A percentile compares a stretch with the other conserved stretches of the same genome.
These are phyloP conservation scores for Eptatretus atami DNA, from an alignment of 2,797 vertebrate species.

Conservation along the genomic window DNA sequence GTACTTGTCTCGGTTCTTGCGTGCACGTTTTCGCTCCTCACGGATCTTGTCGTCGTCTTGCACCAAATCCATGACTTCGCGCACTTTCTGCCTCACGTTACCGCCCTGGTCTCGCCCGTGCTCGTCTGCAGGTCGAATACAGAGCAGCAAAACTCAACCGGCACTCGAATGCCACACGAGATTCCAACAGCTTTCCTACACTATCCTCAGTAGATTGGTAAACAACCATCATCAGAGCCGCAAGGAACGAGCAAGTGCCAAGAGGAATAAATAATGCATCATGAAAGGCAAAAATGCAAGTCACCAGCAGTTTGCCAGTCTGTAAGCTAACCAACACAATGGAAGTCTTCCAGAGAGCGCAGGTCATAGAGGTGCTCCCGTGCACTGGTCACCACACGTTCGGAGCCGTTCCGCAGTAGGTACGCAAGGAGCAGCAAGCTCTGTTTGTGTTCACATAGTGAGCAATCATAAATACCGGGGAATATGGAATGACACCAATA, in stretches of 20 bases:
- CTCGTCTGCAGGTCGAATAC: slow-evolving; percentile 27
- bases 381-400: slow-evolving; percentile 84
- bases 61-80: slow-evolving; percentile 67
- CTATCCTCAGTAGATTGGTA: too few species aligned
- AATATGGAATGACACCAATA: too few species aligned
- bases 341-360: slow-evolving; percentile 89
- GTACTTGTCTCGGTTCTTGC: slow-evolving; percentile 93
- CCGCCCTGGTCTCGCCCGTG: slow-evolving; percentile 91
- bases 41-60: slow-evolving; percentile 74
- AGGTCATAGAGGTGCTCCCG: slow-evolving; percentile 98
- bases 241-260: too few species aligned
- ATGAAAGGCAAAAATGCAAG: too few species aligned
- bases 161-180: too few species aligned
- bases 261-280: too few species aligned
- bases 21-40: slow-evolving; percentile 87
- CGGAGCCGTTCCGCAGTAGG: slow-evolving; percentile 89
- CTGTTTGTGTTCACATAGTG: slow-evolving; percentile 15
- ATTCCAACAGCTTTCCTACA: too few species aligned
- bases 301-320: slow-evolving; percentile 13
- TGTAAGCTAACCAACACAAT: slow-evolving; percentile 65
- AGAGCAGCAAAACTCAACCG: too few species aligned
- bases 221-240: too few species aligned
- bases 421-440: slow-evolving; percentile 67
- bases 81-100: slow-evolving; percentile 92
- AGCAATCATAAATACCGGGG: too few species aligned